Conservation (phyloP, 2,888 invertebrate species). For the Caenorhabditis japonica region DNA sequence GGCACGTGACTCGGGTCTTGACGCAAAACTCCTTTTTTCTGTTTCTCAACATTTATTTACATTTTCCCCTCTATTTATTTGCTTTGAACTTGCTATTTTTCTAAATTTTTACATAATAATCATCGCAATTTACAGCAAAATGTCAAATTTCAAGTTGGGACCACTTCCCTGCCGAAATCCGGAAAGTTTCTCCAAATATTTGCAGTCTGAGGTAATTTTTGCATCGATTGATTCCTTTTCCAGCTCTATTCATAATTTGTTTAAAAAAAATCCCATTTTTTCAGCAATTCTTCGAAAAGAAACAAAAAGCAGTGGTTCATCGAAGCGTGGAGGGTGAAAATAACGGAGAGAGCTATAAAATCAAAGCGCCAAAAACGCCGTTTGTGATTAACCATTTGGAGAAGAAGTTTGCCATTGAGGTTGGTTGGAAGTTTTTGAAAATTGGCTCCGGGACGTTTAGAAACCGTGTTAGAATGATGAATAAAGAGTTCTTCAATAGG, state of each 20-base stretch:
- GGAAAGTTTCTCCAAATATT: constrained; percentile 16
- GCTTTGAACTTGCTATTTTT: too few relatives aligned
- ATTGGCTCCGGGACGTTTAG: too few relatives aligned
- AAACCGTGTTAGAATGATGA: too few relatives aligned
- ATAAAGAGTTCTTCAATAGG: too few relatives aligned
- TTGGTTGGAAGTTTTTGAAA: too few relatives aligned
- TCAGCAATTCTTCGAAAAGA: not conserved
- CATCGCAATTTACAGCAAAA: constrained; percentile 1
- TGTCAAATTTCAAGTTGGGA: constrained; percentile 15
- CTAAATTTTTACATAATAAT: not conserved
- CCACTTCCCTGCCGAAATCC: constrained; percentile 26
- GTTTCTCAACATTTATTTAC: too few relatives aligned
- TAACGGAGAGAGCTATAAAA: constrained; percentile 32
- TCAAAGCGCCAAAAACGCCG: constrained; percentile 15
- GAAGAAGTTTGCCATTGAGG: not conserved
- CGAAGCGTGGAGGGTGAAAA: constrained; percentile 30
- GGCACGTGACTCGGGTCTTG: too few relatives aligned
- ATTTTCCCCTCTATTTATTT: too few relatives aligned
- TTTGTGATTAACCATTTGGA: constrained; percentile 25
- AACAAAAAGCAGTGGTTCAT: constrained; percentile 2
- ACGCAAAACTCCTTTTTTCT: too few relatives aligned
- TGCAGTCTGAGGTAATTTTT: constrained; percentile 4
- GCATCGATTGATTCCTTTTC: too few relatives aligned
- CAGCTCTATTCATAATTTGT: too few relatives aligned
- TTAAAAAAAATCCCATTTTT: too few relatives aligned